Conservation (phyloP, 2,113 vertebrate genomes). For the Theristicus caerulescens region DNA sequence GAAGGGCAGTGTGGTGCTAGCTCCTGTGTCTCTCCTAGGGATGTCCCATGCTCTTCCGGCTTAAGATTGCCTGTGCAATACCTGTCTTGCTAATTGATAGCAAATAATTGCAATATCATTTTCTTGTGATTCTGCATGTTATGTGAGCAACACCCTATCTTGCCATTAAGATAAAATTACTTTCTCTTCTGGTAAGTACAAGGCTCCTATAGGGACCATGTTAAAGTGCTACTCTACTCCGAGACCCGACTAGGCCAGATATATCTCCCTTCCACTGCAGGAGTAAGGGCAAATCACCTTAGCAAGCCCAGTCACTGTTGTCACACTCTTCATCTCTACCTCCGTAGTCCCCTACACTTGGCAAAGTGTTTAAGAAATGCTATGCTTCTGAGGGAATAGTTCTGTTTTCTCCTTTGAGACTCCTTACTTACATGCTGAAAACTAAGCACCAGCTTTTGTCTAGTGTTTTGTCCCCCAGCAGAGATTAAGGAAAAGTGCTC, state of each 20-base stretch:
- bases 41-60: neutral
- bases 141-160: neutral
- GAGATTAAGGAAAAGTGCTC: neutral
- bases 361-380: neutral
- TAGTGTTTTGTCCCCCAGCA: neutral
- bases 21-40: neutral
- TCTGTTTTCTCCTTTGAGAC: neutral
- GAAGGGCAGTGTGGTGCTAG: neutral
- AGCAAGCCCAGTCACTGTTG: neutral
- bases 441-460: neutral
- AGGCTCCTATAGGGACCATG: neutral
- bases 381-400: neutral
- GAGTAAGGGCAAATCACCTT: neutral
- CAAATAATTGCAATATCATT: neutral
- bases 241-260: neutral
- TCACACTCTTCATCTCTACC: neutral
- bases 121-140: neutral
- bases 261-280: neutral
- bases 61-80: neutral
- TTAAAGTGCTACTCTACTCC: neutral
- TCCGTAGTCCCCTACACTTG: fast-evolving
- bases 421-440: neutral
- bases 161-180: neutral
- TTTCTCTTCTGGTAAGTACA: neutral
- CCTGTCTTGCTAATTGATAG: neutral